Percentiles rank a stretch among this genome's conserved stretches.
These are phyloP conservation scores for Drosophila santomea DNA, from an alignment of 1,140 invertebrate genomes.

Conservation along the genomic window DNA sequence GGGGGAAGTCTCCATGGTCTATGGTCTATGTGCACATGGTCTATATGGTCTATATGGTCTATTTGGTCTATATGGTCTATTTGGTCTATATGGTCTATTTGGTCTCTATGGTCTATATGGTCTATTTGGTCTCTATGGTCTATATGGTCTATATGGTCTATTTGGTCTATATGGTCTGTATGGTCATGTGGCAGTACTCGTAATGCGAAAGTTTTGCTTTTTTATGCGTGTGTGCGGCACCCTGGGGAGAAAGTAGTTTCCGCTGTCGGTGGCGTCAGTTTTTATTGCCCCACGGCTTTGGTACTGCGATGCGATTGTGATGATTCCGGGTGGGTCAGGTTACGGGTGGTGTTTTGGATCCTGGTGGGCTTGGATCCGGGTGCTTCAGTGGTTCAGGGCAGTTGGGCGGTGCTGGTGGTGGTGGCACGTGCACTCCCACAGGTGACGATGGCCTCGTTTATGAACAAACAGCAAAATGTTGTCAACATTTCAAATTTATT, in stretches of 20 bases:
- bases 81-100: slow-evolving; percentile 8
- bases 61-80: neutral
- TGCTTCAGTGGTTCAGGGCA: neutral
- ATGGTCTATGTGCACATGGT: neutral
- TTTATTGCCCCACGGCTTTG: slow-evolving; percentile 60
- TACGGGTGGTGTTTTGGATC: slow-evolving; percentile 1
- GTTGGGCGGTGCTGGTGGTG: slow-evolving; percentile 2
- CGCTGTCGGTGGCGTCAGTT: slow-evolving; percentile 54
- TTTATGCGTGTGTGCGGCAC: slow-evolving; percentile 59
- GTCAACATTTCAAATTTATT: slow-evolving; percentile 84
- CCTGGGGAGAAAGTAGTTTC: slow-evolving; percentile 46
- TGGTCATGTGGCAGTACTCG: slow-evolving; percentile 51
- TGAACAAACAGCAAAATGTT: slow-evolving; percentile 83
- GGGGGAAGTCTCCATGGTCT: neutral
- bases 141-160: slow-evolving; percentile 1
- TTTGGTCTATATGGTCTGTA: slow-evolving; percentile 3
- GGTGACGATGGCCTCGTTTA: slow-evolving; percentile 83
- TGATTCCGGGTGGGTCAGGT: slow-evolving; percentile 7
- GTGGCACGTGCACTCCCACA: slow-evolving; percentile 71
- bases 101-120: slow-evolving; percentile 5
- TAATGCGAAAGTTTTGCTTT: slow-evolving; percentile 73
- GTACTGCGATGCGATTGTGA: slow-evolving; percentile 20
- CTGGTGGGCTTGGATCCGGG: slow-evolving; percentile 10
- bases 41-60: slow-evolving; percentile 21
- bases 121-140: too few species aligned